Evolutionary conservation across 2,888 invertebrate species (phyloP).

Genomic region (Dasysyrphus tricinctus): DNA sequence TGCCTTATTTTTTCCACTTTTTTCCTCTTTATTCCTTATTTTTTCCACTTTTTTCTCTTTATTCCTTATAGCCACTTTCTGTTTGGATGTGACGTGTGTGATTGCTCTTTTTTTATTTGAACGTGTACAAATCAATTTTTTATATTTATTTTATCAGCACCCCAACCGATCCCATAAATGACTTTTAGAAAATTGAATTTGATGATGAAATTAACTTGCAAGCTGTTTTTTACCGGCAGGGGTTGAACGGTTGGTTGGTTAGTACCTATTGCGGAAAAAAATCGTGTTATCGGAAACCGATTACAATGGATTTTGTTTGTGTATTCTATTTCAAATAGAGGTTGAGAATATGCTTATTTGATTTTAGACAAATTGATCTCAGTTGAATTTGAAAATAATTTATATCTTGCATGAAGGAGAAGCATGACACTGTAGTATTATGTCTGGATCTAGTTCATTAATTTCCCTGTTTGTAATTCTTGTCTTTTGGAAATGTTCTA

Average conservation of each 20-base stretch:
- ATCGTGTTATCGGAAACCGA: slow-evolving; percentile 47
- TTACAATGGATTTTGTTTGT: slow-evolving; percentile 32
- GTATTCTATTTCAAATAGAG: neutral
- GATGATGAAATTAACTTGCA: slow-evolving; percentile 68
- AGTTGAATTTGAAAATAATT: neutral
- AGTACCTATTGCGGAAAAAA: neutral
- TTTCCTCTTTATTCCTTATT: neutral
- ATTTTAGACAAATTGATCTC: neutral
- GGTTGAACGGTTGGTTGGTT: slow-evolving; percentile 2
- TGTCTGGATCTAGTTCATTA: too few relatives aligned
- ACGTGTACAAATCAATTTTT: slow-evolving; percentile 78
- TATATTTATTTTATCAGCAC: slow-evolving; percentile 75
- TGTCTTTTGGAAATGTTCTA: too few relatives aligned
- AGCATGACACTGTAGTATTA: too few relatives aligned
- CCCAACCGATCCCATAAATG: slow-evolving; percentile 65
- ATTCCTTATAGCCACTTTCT: too few relatives aligned
- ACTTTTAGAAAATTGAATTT: slow-evolving; percentile 69
- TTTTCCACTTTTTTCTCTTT: neutral
- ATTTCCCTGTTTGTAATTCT: too few relatives aligned
- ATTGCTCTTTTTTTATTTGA: slow-evolving; percentile 74
- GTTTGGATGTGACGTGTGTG: slow-evolving; percentile 36
- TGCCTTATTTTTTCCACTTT: neutral
- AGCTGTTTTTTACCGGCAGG: slow-evolving; percentile 23
- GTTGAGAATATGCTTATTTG: neutral
- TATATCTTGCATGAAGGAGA: too few relatives aligned